Evolutionary conservation across 1,140 invertebrate genomes (phyloP).

Genomic region (Eciton burchellii): DNA sequence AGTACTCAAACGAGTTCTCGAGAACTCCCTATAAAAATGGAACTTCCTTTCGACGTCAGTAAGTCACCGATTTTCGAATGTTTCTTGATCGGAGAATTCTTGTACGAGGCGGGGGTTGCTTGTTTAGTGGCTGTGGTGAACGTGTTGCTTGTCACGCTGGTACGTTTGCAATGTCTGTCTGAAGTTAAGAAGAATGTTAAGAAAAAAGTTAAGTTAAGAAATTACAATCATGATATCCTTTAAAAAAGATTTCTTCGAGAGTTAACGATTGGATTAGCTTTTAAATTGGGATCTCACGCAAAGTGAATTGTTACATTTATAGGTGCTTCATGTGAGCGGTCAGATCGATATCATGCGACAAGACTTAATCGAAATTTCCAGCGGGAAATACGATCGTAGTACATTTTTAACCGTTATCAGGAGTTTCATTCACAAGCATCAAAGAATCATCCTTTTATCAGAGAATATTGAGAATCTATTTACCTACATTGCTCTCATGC

Average conservation of each 20-base stretch:
- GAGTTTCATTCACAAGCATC: slow-evolving; percentile 39
- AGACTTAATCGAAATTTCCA: slow-evolving; percentile 13
- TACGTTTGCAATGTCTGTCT: slow-evolving; percentile 2
- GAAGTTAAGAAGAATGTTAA: neutral
- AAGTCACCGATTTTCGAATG: slow-evolving; percentile 47
- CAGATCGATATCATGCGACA: slow-evolving; percentile 64
- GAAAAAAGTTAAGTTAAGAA: too few species aligned
- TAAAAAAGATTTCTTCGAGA: too few species aligned
- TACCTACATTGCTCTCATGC: slow-evolving; percentile 54
- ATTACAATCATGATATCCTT: neutral
- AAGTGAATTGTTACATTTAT: neutral
- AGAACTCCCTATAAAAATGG: slow-evolving; percentile 64
- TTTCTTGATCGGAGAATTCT: slow-evolving; percentile 43
- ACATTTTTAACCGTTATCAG: neutral
- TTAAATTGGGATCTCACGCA: too few species aligned
- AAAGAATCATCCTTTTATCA: slow-evolving; percentile 54
- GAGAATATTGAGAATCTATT: slow-evolving; percentile 60
- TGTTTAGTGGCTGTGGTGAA: slow-evolving; percentile 28
- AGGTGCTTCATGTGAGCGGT: slow-evolving; percentile 64
- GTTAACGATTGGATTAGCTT: too few species aligned
- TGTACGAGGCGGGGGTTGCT: slow-evolving; percentile 36
- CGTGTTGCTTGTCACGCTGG: slow-evolving; percentile 52
- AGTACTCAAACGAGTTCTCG: slow-evolving; percentile 19
- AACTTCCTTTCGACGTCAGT: slow-evolving; percentile 54
- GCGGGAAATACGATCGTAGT: neutral